Evolutionary conservation across 2,113 vertebrate genomes (phyloP), one percentile per base, ranked within the genome.

Genomic region (Syngnathus typhle): DNA sequence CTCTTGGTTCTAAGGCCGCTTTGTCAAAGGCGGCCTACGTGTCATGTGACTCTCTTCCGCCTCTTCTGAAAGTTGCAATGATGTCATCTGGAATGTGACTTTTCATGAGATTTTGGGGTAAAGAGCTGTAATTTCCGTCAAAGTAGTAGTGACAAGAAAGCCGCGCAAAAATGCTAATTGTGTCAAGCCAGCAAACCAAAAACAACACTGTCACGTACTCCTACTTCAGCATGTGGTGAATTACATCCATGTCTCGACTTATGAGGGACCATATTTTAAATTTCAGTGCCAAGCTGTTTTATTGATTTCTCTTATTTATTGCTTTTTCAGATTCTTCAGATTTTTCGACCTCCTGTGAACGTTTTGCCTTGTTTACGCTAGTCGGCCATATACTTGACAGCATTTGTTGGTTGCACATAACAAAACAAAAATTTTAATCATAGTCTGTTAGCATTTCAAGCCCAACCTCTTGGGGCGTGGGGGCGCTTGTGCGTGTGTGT

Each of bases 1-100:
- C 43, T 21, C 19, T 13, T 56, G 4, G 55, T 32, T 56, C 55
- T 16, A 13, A 61, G 38, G 60, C 60, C 3, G 19, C 38, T 43
- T 61, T 43, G 59, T 60, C 38, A 60, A 60, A 60, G 4, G 9
- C 18, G 36, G 58, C 36, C 58, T 19, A 60, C 59, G 38, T 61
- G 66, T 83, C 76, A 75, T 67, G 78, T 74, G 67, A 79, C 41
- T 52, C 49, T 58, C 76, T 75, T 75, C 65, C 65, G 38, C 64
- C 43, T 82, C 47, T 56, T 52, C 73, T 70, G 65, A 72, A 58
- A 75, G 71, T 68, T 77, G 72, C 55, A 60, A 46, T 86, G 69
- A 80, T 73, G 74, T 41, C 38, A 43, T 21, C 38, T 61, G 10
- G 12, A 23, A 21, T 21, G 38, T 21, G n/a, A 21, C 38, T 61